These are phyloP conservation scores for Myiozetetes cayanensis DNA, from an alignment of 2,113 vertebrate genomes.

Conservation along the genomic window DNA sequence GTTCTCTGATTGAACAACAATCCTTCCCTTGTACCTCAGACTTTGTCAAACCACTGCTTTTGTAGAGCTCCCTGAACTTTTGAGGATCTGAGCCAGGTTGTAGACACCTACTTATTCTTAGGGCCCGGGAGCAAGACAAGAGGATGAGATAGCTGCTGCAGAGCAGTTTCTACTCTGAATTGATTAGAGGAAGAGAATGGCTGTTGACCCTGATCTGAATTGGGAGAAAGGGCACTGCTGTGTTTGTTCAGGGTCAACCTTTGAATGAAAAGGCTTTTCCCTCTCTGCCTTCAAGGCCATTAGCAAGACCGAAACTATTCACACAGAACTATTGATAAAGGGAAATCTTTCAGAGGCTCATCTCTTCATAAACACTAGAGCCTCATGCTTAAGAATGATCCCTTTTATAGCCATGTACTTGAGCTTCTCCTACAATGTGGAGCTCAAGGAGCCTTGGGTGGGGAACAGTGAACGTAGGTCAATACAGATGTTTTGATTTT, in stretches of 20 bases:
- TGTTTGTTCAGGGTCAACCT: constrained; percentile 3
- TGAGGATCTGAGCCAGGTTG: not conserved
- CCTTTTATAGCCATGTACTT: fast-evolving
- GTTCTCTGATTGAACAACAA: not conserved
- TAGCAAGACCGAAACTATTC: not conserved
- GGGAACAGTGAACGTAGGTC: not conserved
- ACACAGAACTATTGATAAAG: not conserved
- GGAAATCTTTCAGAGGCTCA: not conserved
- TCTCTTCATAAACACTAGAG: not conserved
- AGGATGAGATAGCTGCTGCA: not conserved
- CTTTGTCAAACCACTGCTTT: not conserved
- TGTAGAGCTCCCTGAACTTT: not conserved
- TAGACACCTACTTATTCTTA: not conserved
- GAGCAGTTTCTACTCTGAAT: not conserved
- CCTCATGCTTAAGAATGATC: not conserved
- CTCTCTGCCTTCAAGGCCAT: not conserved
- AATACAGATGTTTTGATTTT: not conserved
- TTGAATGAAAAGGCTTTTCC: constrained; percentile 8
- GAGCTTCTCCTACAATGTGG: not conserved
- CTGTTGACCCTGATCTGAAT: not conserved
- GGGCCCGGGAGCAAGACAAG: not conserved
- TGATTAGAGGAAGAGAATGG: not conserved
- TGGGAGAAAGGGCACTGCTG: not conserved
- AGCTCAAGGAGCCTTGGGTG: not conserved
- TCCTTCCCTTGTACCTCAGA: not conserved